Conservation (phyloP, 2,797 vertebrate species). For the Poeciliopsis gracilis region DNA sequence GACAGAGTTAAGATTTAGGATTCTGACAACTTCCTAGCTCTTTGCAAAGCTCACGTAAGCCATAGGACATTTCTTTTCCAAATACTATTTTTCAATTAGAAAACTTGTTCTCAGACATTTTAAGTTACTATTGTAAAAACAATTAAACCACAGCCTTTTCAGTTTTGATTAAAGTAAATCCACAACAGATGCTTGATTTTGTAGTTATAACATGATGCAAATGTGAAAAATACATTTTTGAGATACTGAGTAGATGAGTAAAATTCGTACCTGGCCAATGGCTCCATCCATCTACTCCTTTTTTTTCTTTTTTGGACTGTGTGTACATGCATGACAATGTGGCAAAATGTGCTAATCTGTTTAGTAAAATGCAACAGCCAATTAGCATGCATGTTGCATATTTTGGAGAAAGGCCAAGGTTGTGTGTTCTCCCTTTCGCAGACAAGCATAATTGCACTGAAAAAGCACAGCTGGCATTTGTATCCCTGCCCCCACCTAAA, state of each 20-base stretch:
- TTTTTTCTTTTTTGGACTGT: not conserved
- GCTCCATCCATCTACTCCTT: not conserved
- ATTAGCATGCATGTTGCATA: not conserved
- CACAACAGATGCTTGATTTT: not conserved
- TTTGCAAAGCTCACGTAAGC: not conserved
- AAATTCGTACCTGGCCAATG: not conserved
- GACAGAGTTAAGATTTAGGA: too few species aligned
- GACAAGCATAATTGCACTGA: not conserved
- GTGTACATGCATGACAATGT: too few species aligned
- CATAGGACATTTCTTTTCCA: not conserved
- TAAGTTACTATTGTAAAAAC: too few species aligned
- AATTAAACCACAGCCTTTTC: not conserved
- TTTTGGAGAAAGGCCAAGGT: not conserved
- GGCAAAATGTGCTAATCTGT: not conserved
- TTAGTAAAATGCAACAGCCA: not conserved
- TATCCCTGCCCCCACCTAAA: not conserved
- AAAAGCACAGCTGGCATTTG: conserved; percentile 7
- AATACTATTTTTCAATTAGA: not conserved
- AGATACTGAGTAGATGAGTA: not conserved
- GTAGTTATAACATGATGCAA: not conserved
- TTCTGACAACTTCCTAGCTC: too few species aligned
- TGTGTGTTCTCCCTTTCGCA: not conserved
- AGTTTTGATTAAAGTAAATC: not conserved
- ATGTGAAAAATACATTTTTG: not conserved
- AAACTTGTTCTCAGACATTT: not conserved